A percentile compares a stretch with the other conserved stretches of the same genome.
Evolutionary conservation across 1,140 invertebrate species (phyloP).

Genomic region (Octopus bimaculoides): DNA sequence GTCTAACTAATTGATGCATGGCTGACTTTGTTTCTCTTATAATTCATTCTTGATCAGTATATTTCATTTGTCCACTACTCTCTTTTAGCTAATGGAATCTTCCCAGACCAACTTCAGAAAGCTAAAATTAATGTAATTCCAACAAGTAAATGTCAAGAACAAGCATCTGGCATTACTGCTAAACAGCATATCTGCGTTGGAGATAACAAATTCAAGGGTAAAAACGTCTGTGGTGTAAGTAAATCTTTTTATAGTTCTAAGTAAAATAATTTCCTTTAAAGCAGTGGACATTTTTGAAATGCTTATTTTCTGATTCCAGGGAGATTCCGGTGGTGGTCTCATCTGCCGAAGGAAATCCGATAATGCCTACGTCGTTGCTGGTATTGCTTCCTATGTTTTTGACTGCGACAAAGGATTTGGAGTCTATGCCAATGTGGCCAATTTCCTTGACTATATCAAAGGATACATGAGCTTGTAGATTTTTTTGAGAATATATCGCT

Average conservation of each 20-base stretch:
- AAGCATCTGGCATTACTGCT: background rate
- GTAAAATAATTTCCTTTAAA: too few species aligned
- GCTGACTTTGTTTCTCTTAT: too few species aligned
- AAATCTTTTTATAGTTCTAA: too few species aligned
- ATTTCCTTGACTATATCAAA: background rate
- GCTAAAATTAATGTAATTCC: background rate
- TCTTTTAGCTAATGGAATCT: background rate
- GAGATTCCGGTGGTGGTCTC: background rate
- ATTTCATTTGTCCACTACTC: too few species aligned
- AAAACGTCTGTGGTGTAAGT: constrained; percentile 1
- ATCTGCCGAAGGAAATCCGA: background rate
- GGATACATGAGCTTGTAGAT: too few species aligned
- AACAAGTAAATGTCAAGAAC: background rate
- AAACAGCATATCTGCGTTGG: constrained; percentile 1
- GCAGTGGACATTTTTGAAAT: too few species aligned
- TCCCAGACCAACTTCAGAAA: background rate
- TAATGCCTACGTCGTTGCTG: background rate
- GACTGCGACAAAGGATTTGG: background rate
- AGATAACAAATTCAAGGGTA: background rate
- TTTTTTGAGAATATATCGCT: too few species aligned
- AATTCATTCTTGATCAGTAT: too few species aligned
- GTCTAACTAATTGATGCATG: too few species aligned
- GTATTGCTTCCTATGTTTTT: background rate
- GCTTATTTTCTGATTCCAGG: background rate
- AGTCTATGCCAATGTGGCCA: background rate